Base-by-base conservation (phyloP, 2,797 vertebrate species). In the Oryzias sinensis region DNA sequence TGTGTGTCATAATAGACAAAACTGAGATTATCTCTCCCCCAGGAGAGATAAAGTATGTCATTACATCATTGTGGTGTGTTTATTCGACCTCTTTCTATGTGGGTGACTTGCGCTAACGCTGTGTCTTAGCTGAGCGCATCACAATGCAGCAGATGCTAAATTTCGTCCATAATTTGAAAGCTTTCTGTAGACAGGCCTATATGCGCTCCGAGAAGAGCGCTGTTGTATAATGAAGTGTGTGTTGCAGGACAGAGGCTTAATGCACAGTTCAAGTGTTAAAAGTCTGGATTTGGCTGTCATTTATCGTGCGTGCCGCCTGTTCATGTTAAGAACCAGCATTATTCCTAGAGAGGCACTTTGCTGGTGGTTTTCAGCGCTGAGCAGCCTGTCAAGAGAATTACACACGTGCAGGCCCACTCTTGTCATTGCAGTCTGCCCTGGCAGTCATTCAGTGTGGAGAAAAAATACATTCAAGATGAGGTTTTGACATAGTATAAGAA, bases 261-360 rank as follows among this genome's bases (percentile, higher is more conserved):
- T 74, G 72, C 69, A 70, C 66, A 80, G 60, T 76, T 74, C 67
- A 79, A 82, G 76, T 74, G 74, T 59, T 64, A 47, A 78, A 79
- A 84, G 74, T 83, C 18, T 49, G 64, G 78, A 80, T 85, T 75
- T 85, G 68, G 24, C 76, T 65, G 70, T 59, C 18, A 46, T 40
- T n/a, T 66, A 64, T 61, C 45, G 25, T 48, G 51, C 56, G 47
- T 63, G 62, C 67, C 62, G 55, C 37, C 48, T 58, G 40, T 14
- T 40, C 25, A 42, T 29, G 59, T 44, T 41, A n/a, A 53, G 52
- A 58, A 45, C 7, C 41, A 53, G 55, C 11, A 0, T 64, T 37
- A n/a, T 52, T 68, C 58, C 50, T 18, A 40, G 43, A 46, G 50
- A 65, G 55, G 33, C 25, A 25, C 14, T 22, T 59, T 37, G 15